Base-by-base conservation (phyloP, 2,113 vertebrate genomes). In the Corythornis madagascariensis region DNA sequence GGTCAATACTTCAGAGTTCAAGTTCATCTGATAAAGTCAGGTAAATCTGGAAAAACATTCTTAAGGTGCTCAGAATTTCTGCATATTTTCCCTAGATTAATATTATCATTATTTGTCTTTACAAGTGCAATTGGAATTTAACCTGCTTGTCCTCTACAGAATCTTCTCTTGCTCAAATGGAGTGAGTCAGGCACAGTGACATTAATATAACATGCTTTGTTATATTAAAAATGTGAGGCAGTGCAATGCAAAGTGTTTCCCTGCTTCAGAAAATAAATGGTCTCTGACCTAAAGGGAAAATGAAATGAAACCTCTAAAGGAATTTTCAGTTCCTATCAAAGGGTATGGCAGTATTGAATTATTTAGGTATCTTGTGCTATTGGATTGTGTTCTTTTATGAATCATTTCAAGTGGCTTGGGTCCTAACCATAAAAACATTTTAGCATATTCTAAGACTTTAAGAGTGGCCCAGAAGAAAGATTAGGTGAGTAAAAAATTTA, bases 201-300 rank as follows among this genome's bases (percentile, higher is more conserved):
- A 38, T 38, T 38, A 38, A 28, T 40, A 43, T 43, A 33, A 75
- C 71, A 31, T 0, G 0, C 59, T 72, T 83, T 19, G 38, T 38
- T 38, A 38, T 38, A 38, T 38, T 38, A 38, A 38, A 80, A 67
- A 65, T 11, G 1, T 43, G 55, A 86, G 55, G 50, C 57, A 75
- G n/a, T 18, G 13, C 59, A 74, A 77, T 16, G 45, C 67, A 55
- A 57, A 83, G 24, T 60, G 25, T 59, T 88, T 40, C 60, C 77
- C 77, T 86, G 11, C 72, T 92, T 89, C 84, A 96, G 84, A 94
- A 96, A 83, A 71, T 42, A 84, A 97, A 95, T 72, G 28, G 76
- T 47, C 74, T 83, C 29, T 92, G 81, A 61, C 92, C 90, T 11
- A 92, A 96, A 92, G 91, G 88, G 71, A 96, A 96, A 91, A 88